Evolutionary conservation across 2,113 vertebrate species (phyloP).

Genomic region (Anser cygnoides): DNA sequence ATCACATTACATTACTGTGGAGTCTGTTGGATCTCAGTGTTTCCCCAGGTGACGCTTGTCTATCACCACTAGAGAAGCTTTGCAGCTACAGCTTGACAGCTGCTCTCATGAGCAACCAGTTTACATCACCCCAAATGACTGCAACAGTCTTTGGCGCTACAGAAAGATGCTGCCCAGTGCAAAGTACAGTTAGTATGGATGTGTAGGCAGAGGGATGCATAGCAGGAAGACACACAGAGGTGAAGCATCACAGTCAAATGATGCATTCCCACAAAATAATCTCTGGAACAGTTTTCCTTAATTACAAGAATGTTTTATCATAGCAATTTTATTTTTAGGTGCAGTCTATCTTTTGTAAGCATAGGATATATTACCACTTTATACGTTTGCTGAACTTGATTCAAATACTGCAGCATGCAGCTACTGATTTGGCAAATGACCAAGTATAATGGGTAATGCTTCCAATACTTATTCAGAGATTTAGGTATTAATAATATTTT

Average conservation of each 20-base stretch:
- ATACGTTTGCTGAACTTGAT: not conserved
- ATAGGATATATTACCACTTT: not conserved
- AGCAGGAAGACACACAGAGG: not conserved
- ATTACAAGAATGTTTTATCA: not conserved
- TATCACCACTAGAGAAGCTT: not conserved
- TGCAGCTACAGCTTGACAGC: not conserved
- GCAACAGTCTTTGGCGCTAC: not conserved
- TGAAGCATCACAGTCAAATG: not conserved
- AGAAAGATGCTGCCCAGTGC: rapidly evolving
- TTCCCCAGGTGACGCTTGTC: not conserved
- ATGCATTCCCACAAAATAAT: not conserved
- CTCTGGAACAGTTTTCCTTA: not conserved
- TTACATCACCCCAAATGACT: not conserved
- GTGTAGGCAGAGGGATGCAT: not conserved
- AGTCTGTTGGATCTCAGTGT: not conserved
- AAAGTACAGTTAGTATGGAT: not conserved
- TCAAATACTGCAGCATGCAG: not conserved
- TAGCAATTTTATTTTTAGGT: not conserved
- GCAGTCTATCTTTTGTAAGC: not conserved
- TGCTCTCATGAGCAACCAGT: rapidly evolving
- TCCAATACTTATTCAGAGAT: not conserved
- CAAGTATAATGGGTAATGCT: not conserved
- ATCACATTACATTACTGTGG: not conserved
- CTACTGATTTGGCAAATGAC: constrained; percentile 8
- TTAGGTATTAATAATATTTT: not conserved